These are phyloP conservation scores for Sebastes iracundus DNA, from an alignment of 2,797 vertebrate species.

Conservation along the genomic window DNA sequence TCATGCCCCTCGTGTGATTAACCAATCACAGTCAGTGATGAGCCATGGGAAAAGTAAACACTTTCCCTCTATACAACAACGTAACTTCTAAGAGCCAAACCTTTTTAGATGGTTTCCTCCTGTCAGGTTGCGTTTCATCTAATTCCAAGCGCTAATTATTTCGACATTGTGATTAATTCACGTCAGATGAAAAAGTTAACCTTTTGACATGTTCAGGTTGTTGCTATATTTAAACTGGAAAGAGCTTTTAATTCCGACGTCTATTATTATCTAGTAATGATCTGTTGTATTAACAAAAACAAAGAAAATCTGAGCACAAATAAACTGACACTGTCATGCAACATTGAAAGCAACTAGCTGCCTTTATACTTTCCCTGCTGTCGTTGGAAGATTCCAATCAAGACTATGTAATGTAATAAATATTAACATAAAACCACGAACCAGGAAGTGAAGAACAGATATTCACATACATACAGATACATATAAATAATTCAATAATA, in stretches of 20 bases:
- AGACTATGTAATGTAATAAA: neutral
- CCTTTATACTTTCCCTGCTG: neutral
- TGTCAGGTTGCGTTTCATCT: constrained; percentile 46
- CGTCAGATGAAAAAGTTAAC: constrained; percentile 44
- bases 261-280: constrained; percentile 12
- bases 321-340: neutral
- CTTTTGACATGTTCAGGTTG: constrained; percentile 27
- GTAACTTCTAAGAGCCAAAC: constrained; percentile 23
- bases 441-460: neutral
- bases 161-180: constrained; percentile 43
- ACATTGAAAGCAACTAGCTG: neutral
- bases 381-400: neutral
- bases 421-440: neutral
- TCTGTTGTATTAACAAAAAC: neutral
- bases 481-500: constrained; percentile 4
- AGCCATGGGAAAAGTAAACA: constrained; percentile 73
- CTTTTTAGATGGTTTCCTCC: constrained; percentile 42
- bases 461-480: neutral
- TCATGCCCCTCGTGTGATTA: constrained; percentile 60
- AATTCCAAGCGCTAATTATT: constrained; percentile 37
- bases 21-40: constrained; percentile 67
- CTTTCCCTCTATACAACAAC: constrained; percentile 29
- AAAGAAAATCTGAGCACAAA: neutral
- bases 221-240: constrained; percentile 51
- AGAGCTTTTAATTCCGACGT: neutral